A percentile compares a stretch with the other conserved stretches of the same genome.
Evolutionary conservation across 2,888 invertebrate species (phyloP).

Genomic region (Agriotes lineatus): DNA sequence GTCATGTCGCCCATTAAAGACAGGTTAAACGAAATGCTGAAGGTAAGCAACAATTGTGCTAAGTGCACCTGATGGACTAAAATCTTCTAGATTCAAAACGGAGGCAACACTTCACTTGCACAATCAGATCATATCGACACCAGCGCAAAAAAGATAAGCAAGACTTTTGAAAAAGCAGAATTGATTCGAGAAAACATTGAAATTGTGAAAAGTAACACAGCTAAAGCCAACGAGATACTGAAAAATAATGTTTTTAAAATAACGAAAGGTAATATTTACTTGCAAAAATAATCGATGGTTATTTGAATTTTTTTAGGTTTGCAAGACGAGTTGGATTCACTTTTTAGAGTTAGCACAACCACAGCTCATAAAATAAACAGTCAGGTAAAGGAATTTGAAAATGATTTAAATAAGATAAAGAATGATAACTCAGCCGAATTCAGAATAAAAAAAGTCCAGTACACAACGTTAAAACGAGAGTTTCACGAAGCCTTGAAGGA

Average conservation of each 20-base stretch:
- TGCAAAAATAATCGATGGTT: not conserved
- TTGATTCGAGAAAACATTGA: slow-evolving; percentile 68
- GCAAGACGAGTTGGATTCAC: slow-evolving; percentile 73
- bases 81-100: slow-evolving; percentile 25
- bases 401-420: slow-evolving; percentile 53
- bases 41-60: slow-evolving; percentile 26
- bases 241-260: slow-evolving; percentile 33
- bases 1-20: slow-evolving; percentile 33
- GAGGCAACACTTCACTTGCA: not conserved
- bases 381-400: slow-evolving; percentile 69
- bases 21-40: slow-evolving; percentile 32
- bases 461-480: slow-evolving; percentile 64
- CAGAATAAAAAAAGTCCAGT: slow-evolving; percentile 68
- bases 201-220: slow-evolving; percentile 68
- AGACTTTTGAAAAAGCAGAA: slow-evolving; percentile 54
- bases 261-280: slow-evolving; percentile 42
- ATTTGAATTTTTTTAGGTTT: slow-evolving; percentile 67
- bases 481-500: slow-evolving; percentile 67
- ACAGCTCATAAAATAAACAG: slow-evolving; percentile 69
- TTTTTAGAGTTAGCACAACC: slow-evolving; percentile 69
- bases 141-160: slow-evolving; percentile 44
- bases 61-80: no score
- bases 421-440: slow-evolving; percentile 50
- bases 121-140: not conserved
- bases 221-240: slow-evolving; percentile 53